phyloP scores from a whole-genome alignment of 1,140 invertebrate genomes.

The Dufourea novaeangliae region DNA sequence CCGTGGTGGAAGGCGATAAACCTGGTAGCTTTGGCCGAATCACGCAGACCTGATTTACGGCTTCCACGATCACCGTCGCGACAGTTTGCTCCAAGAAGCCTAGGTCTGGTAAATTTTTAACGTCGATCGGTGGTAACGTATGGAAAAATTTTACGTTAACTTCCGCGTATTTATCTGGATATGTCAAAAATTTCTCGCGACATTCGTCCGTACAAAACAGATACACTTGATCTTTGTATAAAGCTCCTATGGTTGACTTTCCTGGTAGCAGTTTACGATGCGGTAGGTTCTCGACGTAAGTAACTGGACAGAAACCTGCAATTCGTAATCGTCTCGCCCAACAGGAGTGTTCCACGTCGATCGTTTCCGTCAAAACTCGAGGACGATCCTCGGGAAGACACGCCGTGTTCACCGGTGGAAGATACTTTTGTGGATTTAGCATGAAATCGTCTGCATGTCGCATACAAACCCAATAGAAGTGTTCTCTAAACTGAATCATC shows the following conservation, averaged over 20 bases:
- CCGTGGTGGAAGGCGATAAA: constrained; percentile 78
- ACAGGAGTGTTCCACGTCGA: constrained; percentile 64
- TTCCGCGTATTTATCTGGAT: constrained; percentile 78
- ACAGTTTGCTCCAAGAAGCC: constrained; percentile 84
- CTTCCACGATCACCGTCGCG: constrained; percentile 79
- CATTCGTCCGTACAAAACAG: constrained; percentile 82
- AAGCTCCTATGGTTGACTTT: constrained; percentile 72
- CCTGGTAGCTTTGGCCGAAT: constrained; percentile 83
- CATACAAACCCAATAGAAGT: constrained; percentile 83
- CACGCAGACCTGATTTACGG: constrained; percentile 78
- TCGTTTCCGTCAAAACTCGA: constrained; percentile 72
- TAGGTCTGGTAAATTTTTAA: constrained; percentile 80
- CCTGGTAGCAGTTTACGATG: constrained; percentile 78
- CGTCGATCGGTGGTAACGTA: constrained; percentile 74
- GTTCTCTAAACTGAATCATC: constrained; percentile 80
- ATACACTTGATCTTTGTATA: constrained; percentile 79
- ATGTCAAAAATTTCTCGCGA: constrained; percentile 79
- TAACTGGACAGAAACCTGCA: constrained; percentile 83
- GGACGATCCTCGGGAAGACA: constrained; percentile 81
- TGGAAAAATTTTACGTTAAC: constrained; percentile 75
- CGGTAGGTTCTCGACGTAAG: constrained; percentile 82
- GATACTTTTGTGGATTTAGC: constrained; percentile 73
- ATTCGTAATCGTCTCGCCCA: constrained; percentile 74
- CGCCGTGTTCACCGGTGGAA: constrained; percentile 69
- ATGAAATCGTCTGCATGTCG: constrained; percentile 80